Evolutionary conservation across 1,140 invertebrate species (phyloP).

Genomic region (Akabosia matsudoensis): DNA sequence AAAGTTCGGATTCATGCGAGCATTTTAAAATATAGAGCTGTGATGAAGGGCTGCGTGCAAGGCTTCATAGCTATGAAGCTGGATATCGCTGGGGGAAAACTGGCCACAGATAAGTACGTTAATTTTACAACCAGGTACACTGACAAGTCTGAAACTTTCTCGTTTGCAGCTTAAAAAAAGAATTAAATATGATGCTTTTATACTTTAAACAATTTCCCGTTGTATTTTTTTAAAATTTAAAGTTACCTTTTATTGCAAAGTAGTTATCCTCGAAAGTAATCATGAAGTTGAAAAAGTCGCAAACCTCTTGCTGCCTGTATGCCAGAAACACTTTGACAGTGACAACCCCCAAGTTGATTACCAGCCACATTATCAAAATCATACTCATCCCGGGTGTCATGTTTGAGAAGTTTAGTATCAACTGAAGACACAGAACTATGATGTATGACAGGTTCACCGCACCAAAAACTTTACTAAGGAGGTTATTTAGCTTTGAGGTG

Average conservation of each 20-base stretch:
- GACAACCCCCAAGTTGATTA: neutral
- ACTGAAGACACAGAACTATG: neutral
- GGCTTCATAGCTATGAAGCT: neutral
- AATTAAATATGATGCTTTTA: neutral
- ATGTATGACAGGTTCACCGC: neutral
- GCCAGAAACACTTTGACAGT: neutral
- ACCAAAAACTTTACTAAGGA: neutral
- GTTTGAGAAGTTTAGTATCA: neutral
- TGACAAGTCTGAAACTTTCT: neutral
- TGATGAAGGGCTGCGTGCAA: neutral
- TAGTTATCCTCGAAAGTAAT: slow-evolving; percentile 6
- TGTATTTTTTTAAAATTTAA: neutral
- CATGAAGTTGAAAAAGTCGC: neutral
- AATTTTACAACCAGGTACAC: neutral
- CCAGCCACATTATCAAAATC: slow-evolving; percentile 9
- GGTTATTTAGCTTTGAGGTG: neutral
- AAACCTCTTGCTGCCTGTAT: neutral
- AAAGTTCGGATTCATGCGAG: neutral
- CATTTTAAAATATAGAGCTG: neutral
- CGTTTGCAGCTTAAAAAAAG: neutral
- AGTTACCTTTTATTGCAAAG: neutral
- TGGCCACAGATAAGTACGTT: neutral
- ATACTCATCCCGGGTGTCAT: neutral
- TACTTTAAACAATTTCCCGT: neutral
- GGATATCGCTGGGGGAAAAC: neutral